Evolutionary conservation across 2,888 invertebrate genomes (phyloP).

Genomic region (Linyphia triangularis): DNA sequence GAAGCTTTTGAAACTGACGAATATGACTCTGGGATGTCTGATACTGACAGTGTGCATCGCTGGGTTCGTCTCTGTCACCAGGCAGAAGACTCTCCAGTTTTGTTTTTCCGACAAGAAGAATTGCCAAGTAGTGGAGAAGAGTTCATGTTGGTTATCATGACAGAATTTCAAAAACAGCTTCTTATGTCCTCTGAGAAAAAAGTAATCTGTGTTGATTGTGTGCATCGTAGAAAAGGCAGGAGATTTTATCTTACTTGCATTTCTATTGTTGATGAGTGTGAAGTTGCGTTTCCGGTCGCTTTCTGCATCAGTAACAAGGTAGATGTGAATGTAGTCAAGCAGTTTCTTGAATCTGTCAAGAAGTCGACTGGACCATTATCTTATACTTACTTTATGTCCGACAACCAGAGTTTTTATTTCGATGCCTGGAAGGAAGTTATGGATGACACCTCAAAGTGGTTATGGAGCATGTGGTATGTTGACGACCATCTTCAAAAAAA

Average conservation of each 20-base stretch:
- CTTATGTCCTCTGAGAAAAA: conserved; percentile 23
- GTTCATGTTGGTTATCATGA: conserved; percentile 51
- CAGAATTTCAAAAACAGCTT: conserved; percentile 51
- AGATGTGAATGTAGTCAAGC: conserved; percentile 14
- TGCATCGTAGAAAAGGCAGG: conserved; percentile 25
- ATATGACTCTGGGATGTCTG: conserved; percentile 30
- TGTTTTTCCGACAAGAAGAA: conserved; percentile 31
- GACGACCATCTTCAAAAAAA: conserved; percentile 19
- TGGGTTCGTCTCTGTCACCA: conserved; percentile 37
- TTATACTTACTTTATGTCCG: conserved; percentile 46
- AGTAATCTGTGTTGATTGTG: conserved; percentile 34
- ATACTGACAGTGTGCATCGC: conserved; percentile 32
- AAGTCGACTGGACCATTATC: conserved; percentile 22
- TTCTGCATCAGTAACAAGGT: conserved; percentile 57
- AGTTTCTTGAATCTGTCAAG: conserved; percentile 17
- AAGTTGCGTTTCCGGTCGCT: conserved; percentile 49
- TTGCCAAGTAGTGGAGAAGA: conserved; percentile 1
- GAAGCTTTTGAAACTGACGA: conserved; percentile 23
- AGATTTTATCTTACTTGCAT: conserved; percentile 43
- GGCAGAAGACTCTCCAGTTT: conserved; percentile 44
- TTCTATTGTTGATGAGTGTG: conserved; percentile 48
- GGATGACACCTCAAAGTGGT: conserved; percentile 27
- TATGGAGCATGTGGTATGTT: conserved; percentile 59
- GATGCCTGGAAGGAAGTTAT: conserved; percentile 47
- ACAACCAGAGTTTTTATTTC: conserved; percentile 24